These are phyloP conservation scores for Ylistrum balloti DNA, from an alignment of 1,140 invertebrate species.

Conservation along the genomic window DNA sequence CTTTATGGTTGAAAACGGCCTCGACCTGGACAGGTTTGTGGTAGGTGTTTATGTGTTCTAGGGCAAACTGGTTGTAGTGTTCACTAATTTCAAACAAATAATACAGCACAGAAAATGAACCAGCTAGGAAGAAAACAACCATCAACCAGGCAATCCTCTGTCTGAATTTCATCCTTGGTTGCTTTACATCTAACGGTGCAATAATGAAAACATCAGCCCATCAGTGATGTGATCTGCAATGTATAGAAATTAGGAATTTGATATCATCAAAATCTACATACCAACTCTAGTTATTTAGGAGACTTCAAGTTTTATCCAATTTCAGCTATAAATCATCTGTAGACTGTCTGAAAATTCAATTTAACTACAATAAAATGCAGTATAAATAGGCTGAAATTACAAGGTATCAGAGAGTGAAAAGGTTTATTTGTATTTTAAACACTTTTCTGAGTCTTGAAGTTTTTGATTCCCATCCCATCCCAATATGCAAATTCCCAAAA, in stretches of 20 bases:
- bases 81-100: conserved; percentile 80
- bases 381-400: too few species aligned
- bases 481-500: too few species aligned
- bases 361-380: too few species aligned
- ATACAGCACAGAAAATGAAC: conserved; percentile 73
- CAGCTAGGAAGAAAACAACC: conserved; percentile 68
- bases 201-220: background rate
- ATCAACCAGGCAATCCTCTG: conserved; percentile 77
- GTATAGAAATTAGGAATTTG: background rate
- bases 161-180: conserved; percentile 75
- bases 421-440: too few species aligned
- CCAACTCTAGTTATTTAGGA: too few species aligned
- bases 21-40: conserved; percentile 61
- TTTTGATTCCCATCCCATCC: too few species aligned
- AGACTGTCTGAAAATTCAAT: too few species aligned
- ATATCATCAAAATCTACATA: too few species aligned
- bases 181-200: background rate
- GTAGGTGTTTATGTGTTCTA: conserved; percentile 73
- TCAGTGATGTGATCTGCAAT: background rate
- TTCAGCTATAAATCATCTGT: too few species aligned
- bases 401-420: too few species aligned
- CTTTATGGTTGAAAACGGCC: background rate
- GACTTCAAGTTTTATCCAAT: too few species aligned
- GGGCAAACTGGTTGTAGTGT: conserved; percentile 75
- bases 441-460: too few species aligned